Evolutionary conservation across 37 sponge, comb jelly and placozoan genomes (phyloP).

Genomic region (Dysidea cf. avara): DNA sequence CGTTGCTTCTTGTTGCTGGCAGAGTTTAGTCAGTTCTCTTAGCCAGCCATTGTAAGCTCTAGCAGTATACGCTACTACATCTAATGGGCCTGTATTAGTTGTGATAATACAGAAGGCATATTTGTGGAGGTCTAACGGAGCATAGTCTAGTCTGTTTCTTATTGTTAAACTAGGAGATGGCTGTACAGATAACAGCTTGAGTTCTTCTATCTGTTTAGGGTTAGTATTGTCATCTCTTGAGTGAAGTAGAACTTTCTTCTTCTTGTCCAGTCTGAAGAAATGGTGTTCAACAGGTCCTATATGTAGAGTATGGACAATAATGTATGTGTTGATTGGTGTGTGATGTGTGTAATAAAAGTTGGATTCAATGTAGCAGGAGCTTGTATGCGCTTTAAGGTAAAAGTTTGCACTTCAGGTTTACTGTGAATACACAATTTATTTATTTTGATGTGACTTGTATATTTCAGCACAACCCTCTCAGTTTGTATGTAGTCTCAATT

Average conservation of each 20-base stretch:
- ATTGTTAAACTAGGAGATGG: constrained; percentile 46
- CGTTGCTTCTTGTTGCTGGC: background rate
- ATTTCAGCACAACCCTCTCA: too few relatives aligned
- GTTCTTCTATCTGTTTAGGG: background rate
- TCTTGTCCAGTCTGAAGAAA: constrained; percentile 52
- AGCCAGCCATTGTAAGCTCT: constrained; percentile 48
- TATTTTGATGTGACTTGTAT: too few relatives aligned
- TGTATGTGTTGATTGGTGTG: too few relatives aligned
- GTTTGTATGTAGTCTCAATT: too few relatives aligned
- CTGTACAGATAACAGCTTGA: constrained; percentile 40
- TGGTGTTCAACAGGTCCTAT: constrained; percentile 53
- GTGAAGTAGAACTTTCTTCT: constrained; percentile 32
- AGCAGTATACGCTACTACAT: constrained; percentile 61
- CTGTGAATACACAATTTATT: too few relatives aligned
- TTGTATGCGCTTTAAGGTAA: too few relatives aligned
- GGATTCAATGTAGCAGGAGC: too few relatives aligned
- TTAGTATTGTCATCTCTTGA: constrained; percentile 17
- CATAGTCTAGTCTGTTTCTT: constrained; percentile 28
- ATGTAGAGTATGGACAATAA: too few relatives aligned
- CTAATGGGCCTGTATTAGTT: constrained; percentile 39
- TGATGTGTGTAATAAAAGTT: too few relatives aligned
- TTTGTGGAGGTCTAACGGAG: constrained; percentile 47
- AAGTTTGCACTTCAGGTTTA: too few relatives aligned
- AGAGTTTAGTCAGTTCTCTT: background rate
- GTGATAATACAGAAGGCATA: constrained; percentile 59